Conservation (phyloP, 2,797 vertebrate genomes). For the Pogonophryne albipinna region DNA sequence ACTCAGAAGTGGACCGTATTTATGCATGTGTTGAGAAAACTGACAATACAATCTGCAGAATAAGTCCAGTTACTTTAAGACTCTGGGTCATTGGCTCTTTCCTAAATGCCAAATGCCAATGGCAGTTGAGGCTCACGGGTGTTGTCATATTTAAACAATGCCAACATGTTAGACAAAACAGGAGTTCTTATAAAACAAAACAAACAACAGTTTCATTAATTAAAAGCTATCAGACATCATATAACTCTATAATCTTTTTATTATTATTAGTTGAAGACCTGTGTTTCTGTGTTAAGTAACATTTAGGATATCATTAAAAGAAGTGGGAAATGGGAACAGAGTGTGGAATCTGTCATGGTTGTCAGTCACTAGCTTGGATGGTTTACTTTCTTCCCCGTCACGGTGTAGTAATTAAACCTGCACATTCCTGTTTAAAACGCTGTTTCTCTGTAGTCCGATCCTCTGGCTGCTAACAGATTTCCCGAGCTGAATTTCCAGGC, state of each 20-base stretch:
- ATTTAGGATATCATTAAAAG: neutral
- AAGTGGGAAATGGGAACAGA: neutral
- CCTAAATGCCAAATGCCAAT: neutral
- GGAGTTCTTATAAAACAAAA: neutral
- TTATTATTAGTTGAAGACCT: too few species aligned
- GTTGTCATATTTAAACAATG: neutral
- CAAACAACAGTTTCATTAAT: neutral
- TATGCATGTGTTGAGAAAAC: neutral
- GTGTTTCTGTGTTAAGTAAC: neutral
- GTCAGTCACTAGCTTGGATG: neutral
- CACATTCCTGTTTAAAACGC: slow-evolving; percentile 46
- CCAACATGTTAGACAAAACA: neutral
- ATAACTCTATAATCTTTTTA: neutral
- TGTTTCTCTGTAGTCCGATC: slow-evolving; percentile 29
- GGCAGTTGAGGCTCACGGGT: neutral
- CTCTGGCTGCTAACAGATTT: slow-evolving; percentile 40
- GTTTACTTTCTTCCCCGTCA: slow-evolving; percentile 39
- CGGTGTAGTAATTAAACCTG: slow-evolving; percentile 38
- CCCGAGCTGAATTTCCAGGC: neutral
- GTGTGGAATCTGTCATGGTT: neutral
- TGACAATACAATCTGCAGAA: neutral
- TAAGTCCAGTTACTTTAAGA: neutral
- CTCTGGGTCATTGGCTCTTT: neutral
- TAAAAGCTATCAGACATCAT: neutral
- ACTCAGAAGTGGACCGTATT: neutral